Percentiles rank a stretch among this genome's conserved stretches.
These are phyloP conservation scores for Drosophila azteca DNA, from an alignment of 1,140 invertebrate species.

Conservation along the genomic window DNA sequence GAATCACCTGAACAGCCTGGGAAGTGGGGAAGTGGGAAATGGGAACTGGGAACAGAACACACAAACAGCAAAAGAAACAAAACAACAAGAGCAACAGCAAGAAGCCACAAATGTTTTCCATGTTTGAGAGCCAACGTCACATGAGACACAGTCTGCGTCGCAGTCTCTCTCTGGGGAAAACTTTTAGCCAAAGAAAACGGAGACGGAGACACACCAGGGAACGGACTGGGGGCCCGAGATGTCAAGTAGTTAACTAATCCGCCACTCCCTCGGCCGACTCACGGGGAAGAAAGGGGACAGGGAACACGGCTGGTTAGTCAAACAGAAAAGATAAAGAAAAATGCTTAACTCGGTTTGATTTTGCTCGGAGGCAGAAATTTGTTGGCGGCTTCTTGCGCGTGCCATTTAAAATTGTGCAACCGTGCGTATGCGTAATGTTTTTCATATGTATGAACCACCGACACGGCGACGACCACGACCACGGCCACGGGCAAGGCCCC, in stretches of 20 bases:
- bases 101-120: constrained; percentile 63
- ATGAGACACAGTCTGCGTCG: constrained; percentile 20
- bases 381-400: constrained; percentile 58
- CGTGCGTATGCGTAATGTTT: constrained; percentile 81
- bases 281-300: constrained; percentile 36
- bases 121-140: constrained; percentile 54
- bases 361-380: constrained; percentile 45
- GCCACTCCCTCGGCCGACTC: constrained; percentile 18
- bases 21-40: not conserved
- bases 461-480: constrained; percentile 28
- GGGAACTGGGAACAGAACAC: constrained; percentile 9
- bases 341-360: constrained; percentile 53
- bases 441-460: constrained; percentile 64
- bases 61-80: constrained; percentile 7
- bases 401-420: constrained; percentile 82
- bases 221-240: constrained; percentile 28
- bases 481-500: constrained; percentile 39
- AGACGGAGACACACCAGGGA: not conserved
- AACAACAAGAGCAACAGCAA: constrained; percentile 13
- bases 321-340: constrained; percentile 38
- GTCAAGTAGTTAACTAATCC: constrained; percentile 76
- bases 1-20: constrained; percentile 62
- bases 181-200: constrained; percentile 62
- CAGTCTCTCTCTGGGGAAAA: constrained; percentile 49
- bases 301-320: constrained; percentile 73